phyloP scores from a whole-genome alignment of 1,140 invertebrate species.

The Globodera rostochiensis region DNA sequence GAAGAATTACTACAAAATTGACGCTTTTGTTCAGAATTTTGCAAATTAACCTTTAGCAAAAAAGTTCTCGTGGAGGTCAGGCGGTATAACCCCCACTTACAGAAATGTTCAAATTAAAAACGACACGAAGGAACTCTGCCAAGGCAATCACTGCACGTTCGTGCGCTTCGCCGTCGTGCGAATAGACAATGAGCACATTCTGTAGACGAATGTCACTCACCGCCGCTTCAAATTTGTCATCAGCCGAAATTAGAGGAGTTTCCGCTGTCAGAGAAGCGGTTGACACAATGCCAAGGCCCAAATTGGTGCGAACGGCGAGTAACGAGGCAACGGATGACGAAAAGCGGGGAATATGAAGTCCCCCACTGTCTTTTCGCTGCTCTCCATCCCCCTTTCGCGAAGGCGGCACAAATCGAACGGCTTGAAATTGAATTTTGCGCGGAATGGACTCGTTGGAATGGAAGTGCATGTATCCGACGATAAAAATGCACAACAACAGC shows the following conservation, averaged over 20 bases:
- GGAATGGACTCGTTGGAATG: not conserved
- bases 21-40: too few relatives aligned
- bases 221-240: not conserved
- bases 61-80: too few relatives aligned
- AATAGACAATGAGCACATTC: conserved; percentile 58
- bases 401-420: conserved; percentile 18
- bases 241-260: conserved; percentile 13
- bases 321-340: conserved; percentile 9
- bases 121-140: conserved; percentile 58
- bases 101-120: conserved; percentile 56
- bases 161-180: conserved; percentile 57
- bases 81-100: conserved; percentile 40
- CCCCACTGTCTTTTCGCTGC: not conserved
- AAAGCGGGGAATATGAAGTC: conserved; percentile 8
- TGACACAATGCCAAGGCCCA: conserved; percentile 11
- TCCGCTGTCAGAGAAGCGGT: not conserved
- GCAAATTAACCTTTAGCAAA: too few relatives aligned
- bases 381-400: not conserved
- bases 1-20: too few relatives aligned
- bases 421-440: conserved; percentile 13
- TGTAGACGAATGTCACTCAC: conserved; percentile 1
- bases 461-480: conserved; percentile 6
- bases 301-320: conserved; percentile 21
- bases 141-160: conserved; percentile 60
- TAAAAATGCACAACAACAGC: conserved; percentile 19